phyloP scores from a whole-genome alignment of 2,797 vertebrate genomes.

The Phalloptychus januarius region DNA sequence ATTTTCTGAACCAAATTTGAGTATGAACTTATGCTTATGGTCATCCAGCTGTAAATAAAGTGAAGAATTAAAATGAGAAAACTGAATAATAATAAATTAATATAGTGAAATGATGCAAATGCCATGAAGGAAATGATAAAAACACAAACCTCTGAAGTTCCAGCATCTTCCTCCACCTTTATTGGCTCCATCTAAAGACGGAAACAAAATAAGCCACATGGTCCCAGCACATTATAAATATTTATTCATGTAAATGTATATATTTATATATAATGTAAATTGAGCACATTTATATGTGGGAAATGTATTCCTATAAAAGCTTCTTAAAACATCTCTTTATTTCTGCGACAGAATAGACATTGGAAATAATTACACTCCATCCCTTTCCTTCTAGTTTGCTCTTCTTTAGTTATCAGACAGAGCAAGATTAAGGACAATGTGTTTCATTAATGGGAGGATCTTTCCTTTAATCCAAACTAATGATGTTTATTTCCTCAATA shows the following conservation, averaged over 20 bases:
- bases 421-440: no score
- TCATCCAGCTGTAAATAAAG: neutral
- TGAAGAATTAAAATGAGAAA: neutral
- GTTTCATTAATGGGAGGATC: no score
- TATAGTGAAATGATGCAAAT: neutral
- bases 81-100: neutral
- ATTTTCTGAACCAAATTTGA: fast-evolving
- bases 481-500: no score
- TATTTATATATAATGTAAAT: no score
- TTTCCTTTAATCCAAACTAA: no score
- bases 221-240: fast-evolving
- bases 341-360: no score
- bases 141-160: neutral
- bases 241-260: no score
- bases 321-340: no score
- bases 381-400: no score
- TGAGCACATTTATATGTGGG: no score
- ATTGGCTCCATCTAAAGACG: neutral
- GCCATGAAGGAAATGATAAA: neutral
- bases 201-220: neutral
- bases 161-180: neutral
- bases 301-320: neutral
- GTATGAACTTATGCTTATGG: fast-evolving
- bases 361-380: no score
- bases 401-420: no score